Percentiles rank a stretch among this genome's conserved stretches.
These are phyloP conservation scores for Atta texana DNA, from an alignment of 1,140 invertebrate genomes.

Conservation along the genomic window DNA sequence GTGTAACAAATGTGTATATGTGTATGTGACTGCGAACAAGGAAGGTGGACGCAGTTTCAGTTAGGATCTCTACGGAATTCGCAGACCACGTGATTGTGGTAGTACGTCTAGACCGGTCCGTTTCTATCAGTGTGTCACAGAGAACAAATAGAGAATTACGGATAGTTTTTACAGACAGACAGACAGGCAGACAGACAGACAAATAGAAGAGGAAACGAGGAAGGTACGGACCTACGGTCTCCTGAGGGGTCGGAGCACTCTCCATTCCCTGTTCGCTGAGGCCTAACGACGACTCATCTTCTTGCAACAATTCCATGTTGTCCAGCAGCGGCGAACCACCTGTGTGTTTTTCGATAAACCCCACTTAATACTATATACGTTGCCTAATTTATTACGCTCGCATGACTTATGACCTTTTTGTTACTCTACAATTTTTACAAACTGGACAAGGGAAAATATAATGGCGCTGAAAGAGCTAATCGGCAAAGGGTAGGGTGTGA, in stretches of 20 bases:
- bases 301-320: slow-evolving; percentile 86
- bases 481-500: slow-evolving; percentile 37
- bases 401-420: slow-evolving; percentile 69
- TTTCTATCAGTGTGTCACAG: slow-evolving; percentile 70
- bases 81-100: slow-evolving; percentile 65
- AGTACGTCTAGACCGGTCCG: slow-evolving; percentile 63
- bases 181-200: slow-evolving; percentile 78
- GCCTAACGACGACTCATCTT: slow-evolving; percentile 85
- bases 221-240: slow-evolving; percentile 85
- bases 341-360: slow-evolving; percentile 83
- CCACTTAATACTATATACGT: slow-evolving; percentile 78
- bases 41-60: slow-evolving; percentile 64
- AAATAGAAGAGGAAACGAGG: slow-evolving; percentile 78
- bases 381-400: slow-evolving; percentile 72
- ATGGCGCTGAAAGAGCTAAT: slow-evolving; percentile 22
- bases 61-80: slow-evolving; percentile 73
- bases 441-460: slow-evolving; percentile 13
- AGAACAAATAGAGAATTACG: slow-evolving; percentile 73
- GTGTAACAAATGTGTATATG: slow-evolving; percentile 21
- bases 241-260: slow-evolving; percentile 83
- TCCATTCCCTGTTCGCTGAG: slow-evolving; percentile 85
- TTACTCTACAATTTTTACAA: slow-evolving; percentile 66
- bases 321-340: slow-evolving; percentile 86
- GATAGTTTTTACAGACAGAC: slow-evolving; percentile 74
- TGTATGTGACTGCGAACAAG: slow-evolving; percentile 37